phyloP scores from a whole-genome alignment of 1,140 invertebrate genomes.

The Amyelois transitella region DNA sequence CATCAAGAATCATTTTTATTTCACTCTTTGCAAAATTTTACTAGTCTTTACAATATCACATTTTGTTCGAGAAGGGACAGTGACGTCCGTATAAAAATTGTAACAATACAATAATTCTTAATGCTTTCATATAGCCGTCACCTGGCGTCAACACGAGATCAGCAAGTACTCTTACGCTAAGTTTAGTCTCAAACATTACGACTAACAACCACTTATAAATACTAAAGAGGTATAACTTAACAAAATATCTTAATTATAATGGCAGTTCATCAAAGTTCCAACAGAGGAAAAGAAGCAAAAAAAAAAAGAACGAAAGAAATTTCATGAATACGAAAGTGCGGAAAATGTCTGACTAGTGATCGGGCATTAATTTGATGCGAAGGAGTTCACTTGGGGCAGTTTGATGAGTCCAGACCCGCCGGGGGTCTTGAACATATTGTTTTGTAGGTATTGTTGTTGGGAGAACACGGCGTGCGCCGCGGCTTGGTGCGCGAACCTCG shows the following conservation, averaged over 20 bases:
- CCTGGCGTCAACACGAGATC: constrained; percentile 67
- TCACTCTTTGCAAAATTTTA: constrained; percentile 57
- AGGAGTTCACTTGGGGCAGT: constrained; percentile 47
- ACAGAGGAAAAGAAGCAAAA: constrained; percentile 30
- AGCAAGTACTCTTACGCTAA: constrained; percentile 58
- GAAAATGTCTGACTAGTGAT: constrained; percentile 32
- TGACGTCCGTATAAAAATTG: constrained; percentile 69
- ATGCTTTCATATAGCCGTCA: constrained; percentile 68
- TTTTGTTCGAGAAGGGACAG: constrained; percentile 68
- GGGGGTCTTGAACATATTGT: constrained; percentile 46
- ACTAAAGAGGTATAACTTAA: constrained; percentile 55
- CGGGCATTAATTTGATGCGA: constrained; percentile 38
- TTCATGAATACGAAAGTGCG: constrained; percentile 25
- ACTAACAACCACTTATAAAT: constrained; percentile 63
- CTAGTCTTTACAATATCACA: constrained; percentile 73
- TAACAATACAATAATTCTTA: constrained; percentile 72
- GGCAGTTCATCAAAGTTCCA: constrained; percentile 56
- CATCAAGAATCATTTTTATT: constrained; percentile 70
- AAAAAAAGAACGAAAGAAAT: constrained; percentile 36
- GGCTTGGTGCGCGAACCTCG: constrained; percentile 42
- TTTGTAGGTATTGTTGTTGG: constrained; percentile 27
- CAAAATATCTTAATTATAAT: constrained; percentile 55
- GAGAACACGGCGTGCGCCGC: constrained; percentile 31
- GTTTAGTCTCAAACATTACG: constrained; percentile 53
- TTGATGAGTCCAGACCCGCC: constrained; percentile 52